Percentiles rank a stretch among this genome's conserved stretches.
These are phyloP conservation scores for Biston stratarius DNA, from an alignment of 2,888 invertebrate genomes.

Conservation along the genomic window DNA sequence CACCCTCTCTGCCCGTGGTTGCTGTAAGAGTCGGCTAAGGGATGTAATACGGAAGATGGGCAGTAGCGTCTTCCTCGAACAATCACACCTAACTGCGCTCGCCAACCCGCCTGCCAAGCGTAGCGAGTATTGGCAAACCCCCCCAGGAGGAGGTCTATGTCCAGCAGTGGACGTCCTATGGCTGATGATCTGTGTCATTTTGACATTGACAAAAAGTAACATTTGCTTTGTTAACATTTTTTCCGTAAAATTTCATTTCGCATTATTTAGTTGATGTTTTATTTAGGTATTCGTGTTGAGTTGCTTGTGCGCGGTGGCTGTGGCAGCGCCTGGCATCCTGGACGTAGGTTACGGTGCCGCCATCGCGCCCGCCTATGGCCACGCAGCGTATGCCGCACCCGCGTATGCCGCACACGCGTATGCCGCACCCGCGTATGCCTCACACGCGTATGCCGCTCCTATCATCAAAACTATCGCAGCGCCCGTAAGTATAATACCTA, in stretches of 20 bases:
- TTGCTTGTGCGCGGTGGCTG: conserved; percentile 73
- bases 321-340: conserved; percentile 67
- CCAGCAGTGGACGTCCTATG: too few species aligned
- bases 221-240: too few species aligned
- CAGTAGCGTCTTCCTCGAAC: too few species aligned
- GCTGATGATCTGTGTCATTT: too few species aligned
- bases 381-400: conserved; percentile 43
- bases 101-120: too few species aligned
- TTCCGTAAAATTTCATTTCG: background rate
- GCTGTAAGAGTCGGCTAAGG: too few species aligned
- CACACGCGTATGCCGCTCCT: conserved; percentile 41
- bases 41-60: too few species aligned
- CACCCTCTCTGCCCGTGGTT: too few species aligned
- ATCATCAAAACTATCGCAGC: conserved; percentile 56
- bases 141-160: too few species aligned
- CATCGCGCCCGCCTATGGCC: conserved; percentile 44
- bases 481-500: conserved; percentile 56
- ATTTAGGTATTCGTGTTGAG: conserved; percentile 71
- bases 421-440: conserved; percentile 44
- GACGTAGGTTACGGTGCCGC: conserved; percentile 52
- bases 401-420: conserved; percentile 42
- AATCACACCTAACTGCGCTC: too few species aligned
- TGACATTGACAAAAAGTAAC: too few species aligned
- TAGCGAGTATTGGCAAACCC: too few species aligned
- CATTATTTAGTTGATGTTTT: background rate